These are phyloP conservation scores for Illadopsis cleaveri DNA, from an alignment of 2,113 vertebrate species.

Conservation along the genomic window DNA sequence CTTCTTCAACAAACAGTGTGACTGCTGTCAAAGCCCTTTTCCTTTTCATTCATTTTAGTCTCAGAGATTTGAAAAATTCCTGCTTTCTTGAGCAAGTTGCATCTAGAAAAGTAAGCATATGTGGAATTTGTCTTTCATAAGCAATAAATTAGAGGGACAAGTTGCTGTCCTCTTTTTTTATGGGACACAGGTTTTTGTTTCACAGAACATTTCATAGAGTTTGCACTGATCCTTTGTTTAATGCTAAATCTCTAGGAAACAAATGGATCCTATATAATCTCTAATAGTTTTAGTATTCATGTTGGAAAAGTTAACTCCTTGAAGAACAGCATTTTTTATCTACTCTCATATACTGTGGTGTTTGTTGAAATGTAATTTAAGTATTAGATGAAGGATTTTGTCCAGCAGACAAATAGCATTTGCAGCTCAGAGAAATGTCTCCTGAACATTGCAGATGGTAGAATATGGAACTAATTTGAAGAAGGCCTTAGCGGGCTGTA, in stretches of 20 bases:
- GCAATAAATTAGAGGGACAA: background rate
- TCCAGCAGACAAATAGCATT: background rate
- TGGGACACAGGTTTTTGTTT: background rate
- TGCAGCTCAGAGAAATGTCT: background rate
- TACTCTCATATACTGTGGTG: background rate
- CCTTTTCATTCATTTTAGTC: background rate
- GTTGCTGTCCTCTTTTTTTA: background rate
- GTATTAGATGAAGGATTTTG: background rate
- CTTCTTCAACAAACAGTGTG: background rate
- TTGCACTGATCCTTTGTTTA: background rate
- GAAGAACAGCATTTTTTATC: background rate
- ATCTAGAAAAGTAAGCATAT: background rate
- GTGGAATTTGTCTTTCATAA: background rate
- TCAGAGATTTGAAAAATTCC: background rate
- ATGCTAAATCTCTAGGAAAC: background rate
- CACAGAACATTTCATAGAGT: background rate
- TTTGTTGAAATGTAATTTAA: background rate
- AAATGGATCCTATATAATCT: background rate
- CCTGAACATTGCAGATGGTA: background rate
- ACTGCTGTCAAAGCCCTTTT: background rate
- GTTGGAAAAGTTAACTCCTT: background rate
- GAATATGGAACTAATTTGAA: conserved; percentile 3
- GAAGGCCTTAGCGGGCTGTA: background rate
- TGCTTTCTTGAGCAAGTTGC: background rate
- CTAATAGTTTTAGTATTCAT: background rate